A percentile compares a stretch with the other conserved stretches of the same genome.
Evolutionary conservation across 2,797 vertebrate species (phyloP).

Genomic region (Megaceryle alcyon): DNA sequence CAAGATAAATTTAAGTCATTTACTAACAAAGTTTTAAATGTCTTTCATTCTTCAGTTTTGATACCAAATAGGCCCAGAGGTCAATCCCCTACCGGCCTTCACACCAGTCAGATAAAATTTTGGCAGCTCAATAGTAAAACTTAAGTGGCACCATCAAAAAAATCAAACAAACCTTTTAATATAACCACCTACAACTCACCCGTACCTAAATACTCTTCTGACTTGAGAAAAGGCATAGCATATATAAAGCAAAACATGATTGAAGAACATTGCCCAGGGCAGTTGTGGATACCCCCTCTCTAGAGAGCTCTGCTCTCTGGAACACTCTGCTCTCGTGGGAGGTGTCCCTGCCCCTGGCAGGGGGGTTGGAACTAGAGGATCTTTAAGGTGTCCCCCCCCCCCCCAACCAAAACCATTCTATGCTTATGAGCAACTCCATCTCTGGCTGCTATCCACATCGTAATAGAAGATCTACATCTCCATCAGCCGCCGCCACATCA

Average conservation of each 20-base stretch:
- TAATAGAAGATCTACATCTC: not conserved
- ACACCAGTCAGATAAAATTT: not conserved
- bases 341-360: too few species aligned
- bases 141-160: not conserved
- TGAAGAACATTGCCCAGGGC: not conserved
- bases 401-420: too few species aligned
- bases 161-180: not conserved
- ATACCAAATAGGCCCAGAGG: not conserved
- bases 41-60: not conserved
- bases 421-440: too few species aligned
- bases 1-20: not conserved
- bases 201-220: not conserved
- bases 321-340: too few species aligned
- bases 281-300: too few species aligned
- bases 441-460: not conserved
- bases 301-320: too few species aligned
- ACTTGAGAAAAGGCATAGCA: not conserved
- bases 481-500: not conserved
- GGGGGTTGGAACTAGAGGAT: too few species aligned
- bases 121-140: not conserved
- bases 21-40: not conserved
- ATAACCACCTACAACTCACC: too few species aligned
- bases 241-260: not conserved
- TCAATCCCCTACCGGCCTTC: not conserved
- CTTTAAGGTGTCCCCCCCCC: too few species aligned